Evolutionary conservation across 92 coral and sea anemone genomes (phyloP).

Genomic region (Muricea muricata): DNA sequence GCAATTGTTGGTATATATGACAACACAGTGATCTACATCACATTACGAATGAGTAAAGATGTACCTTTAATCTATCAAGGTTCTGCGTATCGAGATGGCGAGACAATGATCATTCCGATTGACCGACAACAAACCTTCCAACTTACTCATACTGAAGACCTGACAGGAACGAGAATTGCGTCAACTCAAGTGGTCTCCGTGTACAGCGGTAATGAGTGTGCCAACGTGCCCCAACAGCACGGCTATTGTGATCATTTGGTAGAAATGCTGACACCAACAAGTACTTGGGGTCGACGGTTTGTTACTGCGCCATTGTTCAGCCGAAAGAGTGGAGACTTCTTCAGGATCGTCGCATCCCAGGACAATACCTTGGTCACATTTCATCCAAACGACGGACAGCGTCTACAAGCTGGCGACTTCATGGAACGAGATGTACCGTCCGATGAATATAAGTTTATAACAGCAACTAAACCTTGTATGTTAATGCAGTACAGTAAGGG

Average conservation of each 20-base stretch:
- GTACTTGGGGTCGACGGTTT: conserved; percentile 73
- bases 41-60: conserved; percentile 15
- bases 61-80: conserved; percentile 7
- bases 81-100: conserved; percentile 50
- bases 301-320: conserved; percentile 75
- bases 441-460: conserved; percentile 50
- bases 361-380: conserved; percentile 66
- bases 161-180: conserved; percentile 75
- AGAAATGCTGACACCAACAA: conserved; percentile 83
- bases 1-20: conserved; percentile 74
- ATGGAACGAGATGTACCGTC: conserved; percentile 48
- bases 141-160: conserved; percentile 43
- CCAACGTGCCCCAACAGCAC: conserved; percentile 60
- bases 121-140: conserved; percentile 74
- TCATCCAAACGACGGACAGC: conserved; percentile 21
- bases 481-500: conserved; percentile 78
- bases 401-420: conserved; percentile 61
- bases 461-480: conserved; percentile 71
- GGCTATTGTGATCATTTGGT: conserved; percentile 78
- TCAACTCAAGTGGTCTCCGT: conserved; percentile 80
- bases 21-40: conserved; percentile 46
- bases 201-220: conserved; percentile 87
- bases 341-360: conserved; percentile 73
- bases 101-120: conserved; percentile 48
- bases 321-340: conserved; percentile 67